These are phyloP conservation scores for Myanophis thanlyinensis DNA, from an alignment of 2,113 vertebrate species.

Conservation along the genomic window DNA sequence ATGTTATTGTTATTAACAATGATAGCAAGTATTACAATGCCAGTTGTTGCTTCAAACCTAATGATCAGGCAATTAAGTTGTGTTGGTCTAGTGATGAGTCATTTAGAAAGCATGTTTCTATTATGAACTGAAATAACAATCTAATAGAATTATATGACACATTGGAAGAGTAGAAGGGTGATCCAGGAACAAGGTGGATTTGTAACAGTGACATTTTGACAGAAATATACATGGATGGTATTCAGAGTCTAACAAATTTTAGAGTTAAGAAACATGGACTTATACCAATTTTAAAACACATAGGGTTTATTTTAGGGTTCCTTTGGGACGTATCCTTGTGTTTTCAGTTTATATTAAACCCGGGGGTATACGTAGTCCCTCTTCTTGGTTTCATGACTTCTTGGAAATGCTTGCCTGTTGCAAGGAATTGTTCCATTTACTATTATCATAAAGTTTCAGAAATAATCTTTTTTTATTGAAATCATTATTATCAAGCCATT, in stretches of 20 bases:
- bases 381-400: neutral
- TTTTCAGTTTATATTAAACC: neutral
- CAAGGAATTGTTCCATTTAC: neutral
- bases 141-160: neutral
- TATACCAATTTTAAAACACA: neutral
- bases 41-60: neutral
- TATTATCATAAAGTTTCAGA: conserved; percentile 36
- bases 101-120: neutral
- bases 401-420: neutral
- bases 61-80: neutral
- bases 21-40: neutral
- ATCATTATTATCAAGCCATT: conserved; percentile 50
- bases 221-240: conserved; percentile 2
- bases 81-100: neutral
- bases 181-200: neutral
- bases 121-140: neutral
- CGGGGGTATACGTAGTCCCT: neutral
- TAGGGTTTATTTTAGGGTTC: neutral
- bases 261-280: neutral
- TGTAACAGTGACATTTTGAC: conserved; percentile 28
- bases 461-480: conserved; percentile 39
- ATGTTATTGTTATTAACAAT: too few species aligned
- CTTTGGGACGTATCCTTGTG: neutral
- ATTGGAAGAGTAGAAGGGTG: neutral
- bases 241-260: neutral